A percentile compares a stretch with the other conserved stretches of the same genome.
phyloP scores from a whole-genome alignment of 2,888 invertebrate genomes.

The Acleris holmiana region DNA sequence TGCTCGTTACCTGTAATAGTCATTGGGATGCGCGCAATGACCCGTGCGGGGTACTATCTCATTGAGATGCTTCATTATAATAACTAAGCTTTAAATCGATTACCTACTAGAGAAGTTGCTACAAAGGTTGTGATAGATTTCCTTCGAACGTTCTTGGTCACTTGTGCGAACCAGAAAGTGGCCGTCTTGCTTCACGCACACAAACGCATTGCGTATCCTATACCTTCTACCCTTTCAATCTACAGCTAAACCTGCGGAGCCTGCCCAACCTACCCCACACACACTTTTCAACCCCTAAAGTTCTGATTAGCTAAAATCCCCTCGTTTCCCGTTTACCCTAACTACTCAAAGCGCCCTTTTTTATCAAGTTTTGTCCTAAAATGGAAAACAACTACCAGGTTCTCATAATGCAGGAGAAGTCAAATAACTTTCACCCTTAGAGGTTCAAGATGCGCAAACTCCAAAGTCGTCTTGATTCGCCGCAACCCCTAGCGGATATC shows the following conservation, averaged over 20 bases:
- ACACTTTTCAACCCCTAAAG: constrained; percentile 63
- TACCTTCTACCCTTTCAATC: constrained; percentile 24
- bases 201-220: constrained; percentile 22
- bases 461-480: constrained; percentile 63
- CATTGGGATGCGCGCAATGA: constrained; percentile 45
- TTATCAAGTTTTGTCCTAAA: constrained; percentile 84
- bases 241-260: constrained; percentile 14
- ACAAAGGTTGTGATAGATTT: background rate
- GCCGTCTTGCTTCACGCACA: constrained; percentile 30
- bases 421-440: constrained; percentile 71
- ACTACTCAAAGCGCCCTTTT: constrained; percentile 72
- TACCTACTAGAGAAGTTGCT: background rate
- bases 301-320: constrained; percentile 56
- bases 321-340: constrained; percentile 42
- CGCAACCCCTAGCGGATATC: constrained; percentile 59
- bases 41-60: constrained; percentile 50
- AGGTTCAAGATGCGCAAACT: constrained; percentile 76
- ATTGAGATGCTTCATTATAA: constrained; percentile 34
- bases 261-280: constrained; percentile 54
- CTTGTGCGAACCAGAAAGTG: background rate
- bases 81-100: background rate
- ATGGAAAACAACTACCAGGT: constrained; percentile 83
- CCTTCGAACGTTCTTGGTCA: background rate
- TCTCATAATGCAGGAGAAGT: constrained; percentile 61
- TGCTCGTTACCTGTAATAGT: constrained; percentile 46